Base-by-base conservation (phyloP, 2,888 invertebrate genomes). In the Leptinotarsa haldemani region DNA sequence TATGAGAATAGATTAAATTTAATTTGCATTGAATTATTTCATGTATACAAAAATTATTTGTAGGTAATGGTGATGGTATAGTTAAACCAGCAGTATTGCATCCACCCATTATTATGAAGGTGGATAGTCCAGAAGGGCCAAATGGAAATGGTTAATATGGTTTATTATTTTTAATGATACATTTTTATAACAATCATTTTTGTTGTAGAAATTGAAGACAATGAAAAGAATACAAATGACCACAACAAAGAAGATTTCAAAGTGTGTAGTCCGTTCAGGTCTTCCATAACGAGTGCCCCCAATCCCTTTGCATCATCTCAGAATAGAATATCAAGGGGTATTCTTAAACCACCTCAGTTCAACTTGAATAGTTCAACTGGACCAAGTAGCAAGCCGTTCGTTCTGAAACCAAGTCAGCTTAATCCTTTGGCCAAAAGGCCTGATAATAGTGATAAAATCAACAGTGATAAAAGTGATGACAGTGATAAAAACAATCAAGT, bases 361-460 rank as follows among this genome's bases (percentile, higher is more conserved):
- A 83, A 80, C 75, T 47, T 84, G 61, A 82, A 81, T 82, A 79
- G 78, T 80, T 73, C 74, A 50, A 61, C 77, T 56, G 56, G 78
- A 18, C 65, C 77, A 22, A 68, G 56, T 76, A 63, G 71, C 71
- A 81, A 80, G 74, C 74, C 81, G n/a, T 85, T 85, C 76, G 74
- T 82, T 52, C 78, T 87, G 72, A 86, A 85, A 77, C 87, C 87
- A 25, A 87, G 87, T 80, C 85, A 83, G 71, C 82, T 87, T 69
- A 87, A 86, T 79, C 85, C 86, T 0, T 85, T 86, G 76, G 80
- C 82, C 69, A 71, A 77, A 61, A 56, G 75, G 22, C 70, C 75
- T 61, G 79, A 79, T 52, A 75, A 80, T 73, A 77, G 79, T 78
- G 78, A 76, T 76, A 78, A 80, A 71, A 69, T 65, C 58, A 79